A percentile compares a stretch with the other conserved stretches of the same genome.
phyloP scores from a whole-genome alignment of 2,888 invertebrate genomes.

The Athetis lepigone region DNA sequence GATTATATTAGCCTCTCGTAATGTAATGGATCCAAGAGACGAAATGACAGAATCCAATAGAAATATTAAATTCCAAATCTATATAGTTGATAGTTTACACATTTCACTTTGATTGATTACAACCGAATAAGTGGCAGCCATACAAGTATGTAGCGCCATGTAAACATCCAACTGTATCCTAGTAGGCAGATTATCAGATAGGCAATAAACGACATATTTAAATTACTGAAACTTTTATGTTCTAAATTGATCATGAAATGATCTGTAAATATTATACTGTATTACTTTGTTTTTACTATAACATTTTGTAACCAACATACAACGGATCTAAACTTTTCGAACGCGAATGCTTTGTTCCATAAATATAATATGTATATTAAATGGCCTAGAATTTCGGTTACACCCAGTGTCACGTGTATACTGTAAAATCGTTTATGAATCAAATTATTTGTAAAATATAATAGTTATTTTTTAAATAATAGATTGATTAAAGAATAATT shows the following conservation, averaged over 20 bases:
- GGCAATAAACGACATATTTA: slow-evolving; percentile 1
- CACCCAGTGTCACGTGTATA: slow-evolving; percentile 5
- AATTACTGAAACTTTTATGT: not conserved
- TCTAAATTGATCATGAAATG: slow-evolving; percentile 23
- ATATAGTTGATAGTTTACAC: too few species aligned
- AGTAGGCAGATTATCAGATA: not conserved
- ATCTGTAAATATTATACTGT: slow-evolving; percentile 27
- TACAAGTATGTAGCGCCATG: too few species aligned
- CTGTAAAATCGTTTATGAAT: slow-evolving; percentile 18
- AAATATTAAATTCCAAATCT: too few species aligned
- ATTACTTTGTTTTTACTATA: not conserved
- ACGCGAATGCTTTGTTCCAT: slow-evolving; percentile 23
- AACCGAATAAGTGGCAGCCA: not conserved
- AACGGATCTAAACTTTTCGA: slow-evolving; percentile 13
- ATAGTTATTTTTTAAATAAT: slow-evolving; percentile 26
- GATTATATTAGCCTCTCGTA: too few species aligned
- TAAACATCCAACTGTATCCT: not conserved
- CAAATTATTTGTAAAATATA: slow-evolving; percentile 40
- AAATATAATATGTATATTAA: not conserved
- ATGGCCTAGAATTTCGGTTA: slow-evolving; percentile 31
- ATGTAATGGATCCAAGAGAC: too few species aligned
- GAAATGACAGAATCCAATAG: too few species aligned
- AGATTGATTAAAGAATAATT: slow-evolving; percentile 20
- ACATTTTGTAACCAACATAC: not conserved
- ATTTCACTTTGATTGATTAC: not conserved